Conservation (phyloP, 1,140 invertebrate genomes). For the Myzus persicae region DNA sequence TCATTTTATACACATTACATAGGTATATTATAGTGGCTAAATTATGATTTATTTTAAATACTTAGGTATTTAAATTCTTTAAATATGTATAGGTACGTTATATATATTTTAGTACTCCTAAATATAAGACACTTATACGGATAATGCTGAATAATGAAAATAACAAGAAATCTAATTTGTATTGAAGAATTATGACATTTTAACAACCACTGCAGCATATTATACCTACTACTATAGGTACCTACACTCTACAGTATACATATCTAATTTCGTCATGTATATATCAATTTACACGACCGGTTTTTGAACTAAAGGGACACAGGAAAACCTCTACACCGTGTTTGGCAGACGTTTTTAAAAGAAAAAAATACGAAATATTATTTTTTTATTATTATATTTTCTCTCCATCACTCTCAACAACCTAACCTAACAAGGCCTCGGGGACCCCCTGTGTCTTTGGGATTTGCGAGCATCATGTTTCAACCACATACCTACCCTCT, state of each 20-base stretch:
- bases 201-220: constrained; percentile 14
- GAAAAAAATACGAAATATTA: constrained; percentile 37
- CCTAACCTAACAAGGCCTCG: constrained; percentile 49
- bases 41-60: neutral
- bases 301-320: constrained; percentile 43
- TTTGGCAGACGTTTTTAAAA: constrained; percentile 28
- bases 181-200: neutral
- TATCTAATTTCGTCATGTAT: constrained; percentile 36
- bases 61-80: neutral
- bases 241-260: neutral
- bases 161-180: neutral
- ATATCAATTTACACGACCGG: constrained; percentile 57
- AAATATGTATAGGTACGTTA: neutral
- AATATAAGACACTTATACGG: neutral
- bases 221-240: neutral
- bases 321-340: neutral
- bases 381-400: constrained; percentile 55
- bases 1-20: neutral
- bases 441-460: constrained; percentile 49
- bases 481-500: neutral
- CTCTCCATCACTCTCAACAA: constrained; percentile 35
- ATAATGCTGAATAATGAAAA: neutral
- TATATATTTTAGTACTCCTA: neutral
- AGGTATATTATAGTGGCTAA: too few relatives aligned
- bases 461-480: constrained; percentile 35